Evolutionary conservation across 2,888 invertebrate genomes (phyloP).

Genomic region (Neoaliturus tenellus): DNA sequence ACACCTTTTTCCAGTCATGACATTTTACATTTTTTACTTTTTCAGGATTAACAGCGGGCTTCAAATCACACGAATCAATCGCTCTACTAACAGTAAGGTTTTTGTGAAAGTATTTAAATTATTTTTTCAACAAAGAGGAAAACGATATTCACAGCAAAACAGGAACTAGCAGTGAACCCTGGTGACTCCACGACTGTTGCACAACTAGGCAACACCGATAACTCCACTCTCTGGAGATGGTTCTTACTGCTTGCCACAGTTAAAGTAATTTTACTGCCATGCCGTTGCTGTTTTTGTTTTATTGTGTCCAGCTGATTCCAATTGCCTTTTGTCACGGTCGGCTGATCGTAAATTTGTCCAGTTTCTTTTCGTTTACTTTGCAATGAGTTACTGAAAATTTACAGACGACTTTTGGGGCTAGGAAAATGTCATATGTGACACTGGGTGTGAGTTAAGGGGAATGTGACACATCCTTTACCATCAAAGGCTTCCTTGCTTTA

Average conservation of each 20-base stretch:
- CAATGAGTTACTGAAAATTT: no score
- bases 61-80: no score
- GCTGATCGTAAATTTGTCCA: not conserved
- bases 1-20: no score
- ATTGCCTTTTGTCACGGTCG: not conserved
- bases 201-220: not conserved
- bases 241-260: not conserved
- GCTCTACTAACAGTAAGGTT: no score
- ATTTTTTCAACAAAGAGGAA: not conserved
- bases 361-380: not conserved
- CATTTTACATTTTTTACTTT: no score
- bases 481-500: no score
- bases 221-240: not conserved
- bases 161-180: constrained; percentile 1
- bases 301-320: not conserved
- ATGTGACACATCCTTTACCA: no score
- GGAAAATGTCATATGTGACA: no score
- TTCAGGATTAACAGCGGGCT: no score
- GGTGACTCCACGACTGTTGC: constrained; percentile 3
- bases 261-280: constrained; percentile 20
- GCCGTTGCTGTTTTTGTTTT: not conserved
- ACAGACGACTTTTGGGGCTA: no score
- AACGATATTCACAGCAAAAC: not conserved
- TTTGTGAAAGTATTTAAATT: no score
- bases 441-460: no score